These are phyloP conservation scores for Cliona cf. orientalis DNA, from an alignment of 37 sponge, comb jelly and placozoan genomes.

Conservation along the genomic window DNA sequence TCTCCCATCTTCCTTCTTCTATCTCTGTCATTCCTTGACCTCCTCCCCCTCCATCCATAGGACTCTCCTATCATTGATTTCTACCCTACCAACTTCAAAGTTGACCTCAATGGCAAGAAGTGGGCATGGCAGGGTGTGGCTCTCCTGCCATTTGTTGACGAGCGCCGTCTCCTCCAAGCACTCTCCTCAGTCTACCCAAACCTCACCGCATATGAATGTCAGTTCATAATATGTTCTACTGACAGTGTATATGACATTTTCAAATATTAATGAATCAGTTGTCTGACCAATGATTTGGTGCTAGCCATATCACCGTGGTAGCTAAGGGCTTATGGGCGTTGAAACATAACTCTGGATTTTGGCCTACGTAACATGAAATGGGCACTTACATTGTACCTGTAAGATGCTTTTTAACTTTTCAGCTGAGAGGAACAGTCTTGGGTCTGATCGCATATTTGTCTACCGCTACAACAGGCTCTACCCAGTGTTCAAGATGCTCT, in stretches of 20 bases:
- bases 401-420: too few relatives aligned
- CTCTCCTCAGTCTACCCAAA: conserved; percentile 79
- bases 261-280: too few relatives aligned
- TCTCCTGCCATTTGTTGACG: conserved; percentile 98
- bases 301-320: too few relatives aligned
- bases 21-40: not conserved
- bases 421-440: conserved; percentile 79
- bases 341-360: too few relatives aligned
- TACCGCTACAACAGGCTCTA: conserved; percentile 44
- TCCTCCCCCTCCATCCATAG: conserved; percentile 20
- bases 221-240: too few relatives aligned
- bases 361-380: too few relatives aligned
- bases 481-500: conserved; percentile 52
- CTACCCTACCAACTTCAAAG: conserved; percentile 94
- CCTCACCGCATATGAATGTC: conserved; percentile 75
- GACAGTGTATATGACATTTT: too few relatives aligned
- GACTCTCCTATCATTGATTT: conserved; percentile 98
- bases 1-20: too few relatives aligned
- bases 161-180: conserved; percentile 80
- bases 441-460: conserved; percentile 70
- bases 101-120: conserved; percentile 99
- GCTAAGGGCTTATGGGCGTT: too few relatives aligned
- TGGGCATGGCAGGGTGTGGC: conserved; percentile 99
- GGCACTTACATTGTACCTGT: too few relatives aligned
- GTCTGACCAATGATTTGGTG: too few relatives aligned